Percentiles rank a stretch among this genome's conserved stretches.
Conservation (phyloP, 2,888 invertebrate species). For the Euclidia mi region DNA sequence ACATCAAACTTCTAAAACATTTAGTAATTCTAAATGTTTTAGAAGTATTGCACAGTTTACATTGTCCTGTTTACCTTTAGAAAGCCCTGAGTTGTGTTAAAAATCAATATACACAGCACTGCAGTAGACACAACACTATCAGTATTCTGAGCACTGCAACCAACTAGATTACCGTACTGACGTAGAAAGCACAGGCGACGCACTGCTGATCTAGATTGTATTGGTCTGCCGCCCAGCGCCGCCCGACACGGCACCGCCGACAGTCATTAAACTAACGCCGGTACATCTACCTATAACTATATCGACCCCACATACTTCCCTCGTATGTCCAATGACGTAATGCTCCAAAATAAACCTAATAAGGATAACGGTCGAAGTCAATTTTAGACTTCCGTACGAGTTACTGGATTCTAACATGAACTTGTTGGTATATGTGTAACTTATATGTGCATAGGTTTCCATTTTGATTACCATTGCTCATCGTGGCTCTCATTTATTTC, state of each 20-base stretch:
- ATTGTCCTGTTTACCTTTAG: neutral
- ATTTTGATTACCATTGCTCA: slow-evolving; percentile 38
- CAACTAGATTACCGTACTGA: slow-evolving; percentile 46
- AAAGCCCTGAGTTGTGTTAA: slow-evolving; percentile 8
- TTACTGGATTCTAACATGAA: slow-evolving; percentile 22
- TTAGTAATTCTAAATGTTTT: neutral
- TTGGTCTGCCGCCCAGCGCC: slow-evolving; percentile 27
- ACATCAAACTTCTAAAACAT: no score
- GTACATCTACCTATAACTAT: slow-evolving; percentile 54
- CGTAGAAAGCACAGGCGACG: slow-evolving; percentile 55
- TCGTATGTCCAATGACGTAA: slow-evolving; percentile 84
- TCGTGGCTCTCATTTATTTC: slow-evolving; percentile 41
- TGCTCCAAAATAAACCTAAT: slow-evolving; percentile 88
- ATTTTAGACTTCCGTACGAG: slow-evolving; percentile 68
- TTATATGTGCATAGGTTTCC: slow-evolving; percentile 19
- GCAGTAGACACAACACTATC: slow-evolving; percentile 51
- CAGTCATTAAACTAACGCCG: slow-evolving; percentile 59
- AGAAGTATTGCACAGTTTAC: neutral
- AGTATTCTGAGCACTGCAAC: slow-evolving; percentile 51
- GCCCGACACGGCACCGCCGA: slow-evolving; percentile 41
- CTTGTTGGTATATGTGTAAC: slow-evolving; percentile 14
- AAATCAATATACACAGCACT: slow-evolving; percentile 55
- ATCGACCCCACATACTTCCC: slow-evolving; percentile 65
- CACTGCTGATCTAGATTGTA: slow-evolving; percentile 64
- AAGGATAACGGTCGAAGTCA: slow-evolving; percentile 72